These are phyloP conservation scores for Digitonthophagus gazella DNA, from an alignment of 2,888 invertebrate species.

Conservation along the genomic window DNA sequence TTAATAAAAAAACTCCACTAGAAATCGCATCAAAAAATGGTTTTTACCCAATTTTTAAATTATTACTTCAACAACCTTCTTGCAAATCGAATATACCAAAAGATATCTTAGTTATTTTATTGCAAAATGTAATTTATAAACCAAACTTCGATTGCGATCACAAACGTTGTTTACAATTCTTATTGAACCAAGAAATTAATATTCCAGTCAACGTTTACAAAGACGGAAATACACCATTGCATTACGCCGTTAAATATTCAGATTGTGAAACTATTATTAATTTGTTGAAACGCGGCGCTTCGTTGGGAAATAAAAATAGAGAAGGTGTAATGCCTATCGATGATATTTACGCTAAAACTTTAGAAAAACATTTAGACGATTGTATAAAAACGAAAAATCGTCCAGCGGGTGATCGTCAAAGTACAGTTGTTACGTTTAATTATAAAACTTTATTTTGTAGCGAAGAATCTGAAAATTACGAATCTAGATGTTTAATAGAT, in stretches of 20 bases:
- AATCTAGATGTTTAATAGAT: no score
- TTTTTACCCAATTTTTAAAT: not conserved
- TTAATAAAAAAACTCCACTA: not conserved
- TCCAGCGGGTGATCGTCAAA: not conserved
- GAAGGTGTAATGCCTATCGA: constrained; percentile 62
- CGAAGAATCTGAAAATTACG: not conserved
- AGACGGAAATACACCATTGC: not conserved
- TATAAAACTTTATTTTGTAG: not conserved
- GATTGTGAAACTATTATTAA: constrained; percentile 42
- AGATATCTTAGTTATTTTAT: not conserved
- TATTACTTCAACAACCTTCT: not conserved
- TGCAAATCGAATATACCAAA: not conserved
- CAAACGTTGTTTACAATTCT: not conserved
- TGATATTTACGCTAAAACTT: not conserved
- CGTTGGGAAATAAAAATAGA: constrained; percentile 65
- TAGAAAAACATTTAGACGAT: not conserved
- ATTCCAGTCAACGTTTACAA: not conserved
- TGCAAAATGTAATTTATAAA: not conserved
- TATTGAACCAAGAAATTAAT: not conserved
- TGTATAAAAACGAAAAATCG: not conserved
- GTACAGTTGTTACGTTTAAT: not conserved
- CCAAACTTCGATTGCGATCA: not conserved
- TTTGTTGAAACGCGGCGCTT: constrained; percentile 70
- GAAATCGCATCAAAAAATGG: not conserved
- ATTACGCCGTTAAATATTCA: not conserved